Conservation (phyloP, 2,888 invertebrate genomes). For the Metacarcinus magister region DNA sequence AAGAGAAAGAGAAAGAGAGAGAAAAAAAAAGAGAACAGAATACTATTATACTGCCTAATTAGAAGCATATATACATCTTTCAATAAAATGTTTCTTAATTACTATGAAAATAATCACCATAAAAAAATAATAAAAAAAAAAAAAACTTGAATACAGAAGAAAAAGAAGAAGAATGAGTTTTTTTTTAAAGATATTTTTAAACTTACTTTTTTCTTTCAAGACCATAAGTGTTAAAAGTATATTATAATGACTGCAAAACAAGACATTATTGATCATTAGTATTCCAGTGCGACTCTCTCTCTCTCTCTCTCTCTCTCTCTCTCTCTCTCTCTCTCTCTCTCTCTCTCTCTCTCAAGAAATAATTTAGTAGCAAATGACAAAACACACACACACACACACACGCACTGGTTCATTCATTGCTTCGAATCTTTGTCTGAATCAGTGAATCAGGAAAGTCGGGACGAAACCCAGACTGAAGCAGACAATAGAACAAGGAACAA, state of each 20-base stretch:
- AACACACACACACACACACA: background rate
- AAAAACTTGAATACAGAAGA: background rate
- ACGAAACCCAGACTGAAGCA: no score
- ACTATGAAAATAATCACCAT: background rate
- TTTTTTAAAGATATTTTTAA: no score
- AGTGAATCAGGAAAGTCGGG: no score
- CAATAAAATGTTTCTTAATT: no score
- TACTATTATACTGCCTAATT: background rate
- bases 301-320: constrained; percentile 56
- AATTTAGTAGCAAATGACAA: background rate
- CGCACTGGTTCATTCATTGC: background rate
- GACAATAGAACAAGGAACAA: no score
- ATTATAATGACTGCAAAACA: no score
- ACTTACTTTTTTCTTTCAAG: no score
- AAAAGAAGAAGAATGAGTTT: background rate
- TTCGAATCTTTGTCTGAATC: background rate
- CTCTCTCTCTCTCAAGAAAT: background rate
- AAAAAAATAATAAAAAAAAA: background rate
- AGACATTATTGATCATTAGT: no score
- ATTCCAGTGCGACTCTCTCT: background rate
- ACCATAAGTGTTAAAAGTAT: no score
- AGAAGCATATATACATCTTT: no score
- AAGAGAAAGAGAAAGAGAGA: constrained; percentile 20
- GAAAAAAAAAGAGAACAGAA: background rate
- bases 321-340: background rate